Evolutionary conservation across 2,888 invertebrate species (phyloP).

Genomic region (Eremobia ochroleuca): DNA sequence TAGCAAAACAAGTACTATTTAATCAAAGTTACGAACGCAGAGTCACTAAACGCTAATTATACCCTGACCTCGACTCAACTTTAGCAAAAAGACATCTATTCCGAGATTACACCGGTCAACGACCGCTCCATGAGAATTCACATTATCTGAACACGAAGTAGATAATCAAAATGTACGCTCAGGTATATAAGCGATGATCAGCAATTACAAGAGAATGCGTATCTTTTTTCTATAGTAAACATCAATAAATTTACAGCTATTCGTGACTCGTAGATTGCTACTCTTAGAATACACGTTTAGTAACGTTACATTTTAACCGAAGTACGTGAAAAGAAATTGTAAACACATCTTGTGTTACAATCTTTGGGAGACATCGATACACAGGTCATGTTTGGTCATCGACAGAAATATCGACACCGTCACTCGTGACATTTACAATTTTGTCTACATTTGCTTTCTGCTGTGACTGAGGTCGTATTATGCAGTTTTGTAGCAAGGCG

Average conservation of each 20-base stretch:
- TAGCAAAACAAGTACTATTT: slow-evolving; percentile 22
- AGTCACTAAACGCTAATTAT: slow-evolving; percentile 59
- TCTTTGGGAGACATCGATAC: slow-evolving; percentile 58
- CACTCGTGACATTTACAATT: slow-evolving; percentile 68
- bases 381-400: slow-evolving; percentile 64
- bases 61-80: slow-evolving; percentile 29
- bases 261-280: slow-evolving; percentile 65
- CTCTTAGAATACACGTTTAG: slow-evolving; percentile 60
- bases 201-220: slow-evolving; percentile 54
- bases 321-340: slow-evolving; percentile 74
- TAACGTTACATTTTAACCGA: slow-evolving; percentile 74
- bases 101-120: slow-evolving; percentile 50
- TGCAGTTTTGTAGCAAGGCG: slow-evolving; percentile 26
- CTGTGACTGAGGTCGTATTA: slow-evolving; percentile 13
- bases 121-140: slow-evolving; percentile 65
- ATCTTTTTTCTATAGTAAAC: slow-evolving; percentile 60
- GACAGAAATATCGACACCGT: slow-evolving; percentile 62
- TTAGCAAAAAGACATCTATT: slow-evolving; percentile 52
- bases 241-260: slow-evolving; percentile 69
- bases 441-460: slow-evolving; percentile 60
- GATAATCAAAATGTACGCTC: slow-evolving; percentile 48
- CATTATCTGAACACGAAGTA: slow-evolving; percentile 36
- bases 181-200: slow-evolving; percentile 31
- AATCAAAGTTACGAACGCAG: slow-evolving; percentile 35
- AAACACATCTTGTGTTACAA: slow-evolving; percentile 64